These are phyloP conservation scores for Drosophila flavopinicola DNA, from an alignment of 2,888 invertebrate species.

Conservation along the genomic window DNA sequence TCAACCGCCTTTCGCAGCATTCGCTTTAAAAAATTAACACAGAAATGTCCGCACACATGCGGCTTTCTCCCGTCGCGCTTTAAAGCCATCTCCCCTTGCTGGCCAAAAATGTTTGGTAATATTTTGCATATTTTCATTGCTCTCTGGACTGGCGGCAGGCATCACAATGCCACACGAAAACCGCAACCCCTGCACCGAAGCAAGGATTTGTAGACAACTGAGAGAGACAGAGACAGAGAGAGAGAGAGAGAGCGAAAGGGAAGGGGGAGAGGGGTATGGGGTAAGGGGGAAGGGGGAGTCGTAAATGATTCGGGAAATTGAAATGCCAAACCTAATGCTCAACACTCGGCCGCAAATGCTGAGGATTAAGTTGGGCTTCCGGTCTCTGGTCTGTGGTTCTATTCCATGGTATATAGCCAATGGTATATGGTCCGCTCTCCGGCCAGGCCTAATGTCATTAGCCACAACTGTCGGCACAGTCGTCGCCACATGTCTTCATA, in stretches of 20 bases:
- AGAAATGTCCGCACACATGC: slow-evolving; percentile 53
- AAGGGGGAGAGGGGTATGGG: no score
- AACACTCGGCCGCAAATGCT: slow-evolving; percentile 65
- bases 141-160: slow-evolving; percentile 11
- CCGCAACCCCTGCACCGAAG: slow-evolving; percentile 26
- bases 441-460: slow-evolving; percentile 64
- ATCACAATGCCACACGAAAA: slow-evolving; percentile 38
- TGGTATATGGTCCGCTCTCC: slow-evolving; percentile 8
- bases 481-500: slow-evolving; percentile 74
- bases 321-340: slow-evolving; percentile 48
- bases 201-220: slow-evolving; percentile 26
- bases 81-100: slow-evolving; percentile 23
- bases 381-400: slow-evolving; percentile 19
- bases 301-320: slow-evolving; percentile 36
- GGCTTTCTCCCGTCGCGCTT: slow-evolving; percentile 18
- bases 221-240: neutral
- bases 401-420: neutral
- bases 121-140: slow-evolving; percentile 56
- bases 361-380: slow-evolving; percentile 66
- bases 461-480: slow-evolving; percentile 69
- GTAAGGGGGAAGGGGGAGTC: neutral
- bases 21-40: slow-evolving; percentile 40
- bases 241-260: no score
- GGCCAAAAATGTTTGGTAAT: slow-evolving; percentile 46
- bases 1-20: neutral